phyloP scores from a whole-genome alignment of 2,888 invertebrate species.

The Noctua janthina region DNA sequence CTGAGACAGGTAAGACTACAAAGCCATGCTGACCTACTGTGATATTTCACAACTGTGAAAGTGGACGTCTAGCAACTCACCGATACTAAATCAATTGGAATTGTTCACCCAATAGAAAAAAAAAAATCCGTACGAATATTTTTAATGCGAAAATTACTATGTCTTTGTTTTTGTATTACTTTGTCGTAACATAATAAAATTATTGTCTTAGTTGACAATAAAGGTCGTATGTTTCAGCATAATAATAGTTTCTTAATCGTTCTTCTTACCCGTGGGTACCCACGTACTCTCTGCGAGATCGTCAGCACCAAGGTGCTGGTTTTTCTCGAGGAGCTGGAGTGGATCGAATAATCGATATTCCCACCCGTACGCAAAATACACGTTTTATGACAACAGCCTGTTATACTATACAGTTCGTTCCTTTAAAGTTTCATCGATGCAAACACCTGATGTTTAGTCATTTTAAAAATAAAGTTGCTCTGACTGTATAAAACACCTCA shows the following conservation, averaged over 20 bases:
- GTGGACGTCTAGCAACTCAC: background rate
- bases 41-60: background rate
- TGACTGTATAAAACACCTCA: background rate
- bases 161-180: background rate
- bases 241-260: too few relatives aligned
- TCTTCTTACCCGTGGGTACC: too few relatives aligned
- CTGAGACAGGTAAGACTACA: background rate
- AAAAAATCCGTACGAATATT: background rate
- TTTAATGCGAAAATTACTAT: background rate
- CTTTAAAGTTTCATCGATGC: too few relatives aligned
- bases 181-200: too few relatives aligned
- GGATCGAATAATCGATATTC: background rate
- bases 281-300: background rate
- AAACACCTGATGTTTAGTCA: background rate
- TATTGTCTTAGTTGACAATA: too few relatives aligned
- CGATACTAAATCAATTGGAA: background rate
- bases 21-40: background rate
- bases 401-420: background rate
- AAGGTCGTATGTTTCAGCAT: too few relatives aligned
- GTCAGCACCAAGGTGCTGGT: background rate
- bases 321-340: background rate
- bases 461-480: background rate
- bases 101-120: background rate
- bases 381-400: background rate
- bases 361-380: too few relatives aligned